Percentiles rank a stretch among this genome's conserved stretches.
Conservation (phyloP, 2,888 invertebrate species). For the Leptinotarsa rubiginosa region DNA sequence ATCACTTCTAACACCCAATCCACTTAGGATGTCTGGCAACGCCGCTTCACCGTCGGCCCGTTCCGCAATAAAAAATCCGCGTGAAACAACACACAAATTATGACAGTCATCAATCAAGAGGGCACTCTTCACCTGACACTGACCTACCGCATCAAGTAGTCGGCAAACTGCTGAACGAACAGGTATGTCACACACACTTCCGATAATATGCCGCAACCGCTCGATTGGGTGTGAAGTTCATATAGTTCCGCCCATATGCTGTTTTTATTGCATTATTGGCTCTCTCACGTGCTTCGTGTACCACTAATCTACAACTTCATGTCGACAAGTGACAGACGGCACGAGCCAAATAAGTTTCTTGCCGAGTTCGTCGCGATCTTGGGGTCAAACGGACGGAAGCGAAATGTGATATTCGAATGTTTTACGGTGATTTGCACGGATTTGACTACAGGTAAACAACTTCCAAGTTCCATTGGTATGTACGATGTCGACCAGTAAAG, state of each 20-base stretch:
- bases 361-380: slow-evolving; percentile 12
- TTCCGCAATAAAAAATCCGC: slow-evolving; percentile 25
- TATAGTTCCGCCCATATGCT: slow-evolving; percentile 57
- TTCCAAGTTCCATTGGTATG: not conserved
- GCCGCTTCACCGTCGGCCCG: slow-evolving; percentile 14
- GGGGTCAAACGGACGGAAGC: slow-evolving; percentile 21
- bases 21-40: slow-evolving; percentile 23
- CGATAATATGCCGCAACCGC: slow-evolving; percentile 57
- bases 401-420: slow-evolving; percentile 12
- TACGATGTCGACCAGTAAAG: not conserved
- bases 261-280: slow-evolving; percentile 64
- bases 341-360: slow-evolving; percentile 55
- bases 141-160: slow-evolving; percentile 60
- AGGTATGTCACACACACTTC: slow-evolving; percentile 60
- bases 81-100: slow-evolving; percentile 35
- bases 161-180: slow-evolving; percentile 50
- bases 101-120: slow-evolving; percentile 44
- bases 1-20: not conserved
- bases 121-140: slow-evolving; percentile 52
- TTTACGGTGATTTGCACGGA: slow-evolving; percentile 20
- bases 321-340: slow-evolving; percentile 62
- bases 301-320: slow-evolving; percentile 58
- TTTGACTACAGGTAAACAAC: slow-evolving; percentile 5
- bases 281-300: slow-evolving; percentile 53
- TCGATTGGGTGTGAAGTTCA: slow-evolving; percentile 59